These are phyloP conservation scores for Odontothrips loti DNA, from an alignment of 2,888 invertebrate genomes.

Conservation along the genomic window DNA sequence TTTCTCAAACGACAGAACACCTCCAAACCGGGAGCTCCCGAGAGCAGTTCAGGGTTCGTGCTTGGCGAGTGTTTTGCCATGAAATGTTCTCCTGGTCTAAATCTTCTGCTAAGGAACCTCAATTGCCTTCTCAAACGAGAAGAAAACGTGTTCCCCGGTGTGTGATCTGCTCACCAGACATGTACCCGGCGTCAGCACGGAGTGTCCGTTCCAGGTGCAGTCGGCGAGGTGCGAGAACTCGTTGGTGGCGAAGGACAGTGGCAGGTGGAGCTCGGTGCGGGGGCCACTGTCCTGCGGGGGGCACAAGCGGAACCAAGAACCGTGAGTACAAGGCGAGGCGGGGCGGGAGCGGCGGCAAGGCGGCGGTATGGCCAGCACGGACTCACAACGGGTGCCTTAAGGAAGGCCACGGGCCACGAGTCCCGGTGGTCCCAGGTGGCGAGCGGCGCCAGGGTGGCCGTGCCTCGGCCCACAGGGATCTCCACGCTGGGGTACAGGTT, in stretches of 20 bases:
- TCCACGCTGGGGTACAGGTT: conserved; percentile 50
- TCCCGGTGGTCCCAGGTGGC: conserved; percentile 58
- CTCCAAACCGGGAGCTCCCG: neutral
- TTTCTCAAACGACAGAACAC: neutral
- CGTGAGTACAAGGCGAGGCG: neutral
- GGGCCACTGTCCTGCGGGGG: neutral
- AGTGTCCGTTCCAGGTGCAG: conserved; percentile 3
- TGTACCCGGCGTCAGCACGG: neutral
- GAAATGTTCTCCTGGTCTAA: no score
- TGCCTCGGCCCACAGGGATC: conserved; percentile 55
- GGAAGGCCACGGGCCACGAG: conserved; percentile 47
- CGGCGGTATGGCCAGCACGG: neutral
- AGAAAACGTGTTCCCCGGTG: no score
- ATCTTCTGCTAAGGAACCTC: no score
- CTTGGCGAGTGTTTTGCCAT: no score
- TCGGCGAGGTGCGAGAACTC: neutral
- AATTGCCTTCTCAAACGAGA: no score
- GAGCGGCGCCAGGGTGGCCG: conserved; percentile 53
- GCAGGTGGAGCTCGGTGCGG: conserved; percentile 12
- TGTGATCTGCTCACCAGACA: neutral
- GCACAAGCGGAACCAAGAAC: neutral
- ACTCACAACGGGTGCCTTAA: neutral
- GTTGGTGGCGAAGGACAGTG: neutral
- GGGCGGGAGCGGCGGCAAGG: neutral
- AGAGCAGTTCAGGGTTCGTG: no score